A percentile compares a stretch with the other conserved stretches of the same genome.
Evolutionary conservation across 2,797 vertebrate genomes (phyloP).

Genomic region (Todus mexicanus): DNA sequence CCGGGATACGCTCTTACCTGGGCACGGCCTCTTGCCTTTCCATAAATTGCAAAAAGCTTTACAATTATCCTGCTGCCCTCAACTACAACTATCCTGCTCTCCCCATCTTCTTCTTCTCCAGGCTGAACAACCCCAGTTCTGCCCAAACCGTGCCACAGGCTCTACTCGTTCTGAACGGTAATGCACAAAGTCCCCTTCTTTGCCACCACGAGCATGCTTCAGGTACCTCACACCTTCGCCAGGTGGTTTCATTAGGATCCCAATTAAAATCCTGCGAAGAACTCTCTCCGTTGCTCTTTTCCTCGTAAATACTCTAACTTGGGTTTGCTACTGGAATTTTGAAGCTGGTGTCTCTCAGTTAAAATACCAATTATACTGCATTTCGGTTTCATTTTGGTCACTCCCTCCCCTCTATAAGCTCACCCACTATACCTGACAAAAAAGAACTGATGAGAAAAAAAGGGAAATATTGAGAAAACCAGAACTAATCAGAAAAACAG

Average conservation of each 20-base stretch:
- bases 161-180: background rate
- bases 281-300: conserved; percentile 8
- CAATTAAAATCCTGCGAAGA: background rate
- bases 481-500: no score
- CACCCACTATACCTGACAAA: background rate
- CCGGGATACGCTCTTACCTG: background rate
- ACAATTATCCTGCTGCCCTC: no score
- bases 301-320: background rate
- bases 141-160: background rate
- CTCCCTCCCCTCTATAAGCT: background rate
- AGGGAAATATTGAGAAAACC: no score
- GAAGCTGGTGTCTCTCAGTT: background rate
- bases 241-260: conserved; percentile 14
- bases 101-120: no score
- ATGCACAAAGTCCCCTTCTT: background rate
- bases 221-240: background rate
- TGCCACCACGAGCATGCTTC: background rate
- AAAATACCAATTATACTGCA: background rate
- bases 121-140: background rate
- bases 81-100: no score
- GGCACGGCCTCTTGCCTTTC: background rate
- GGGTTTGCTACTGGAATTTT: background rate
- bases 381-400: background rate
- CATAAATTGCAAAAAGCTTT: background rate
- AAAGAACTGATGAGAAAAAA: background rate